Conservation (phyloP, 2,888 invertebrate species). For the Criorhina ranunculi region DNA sequence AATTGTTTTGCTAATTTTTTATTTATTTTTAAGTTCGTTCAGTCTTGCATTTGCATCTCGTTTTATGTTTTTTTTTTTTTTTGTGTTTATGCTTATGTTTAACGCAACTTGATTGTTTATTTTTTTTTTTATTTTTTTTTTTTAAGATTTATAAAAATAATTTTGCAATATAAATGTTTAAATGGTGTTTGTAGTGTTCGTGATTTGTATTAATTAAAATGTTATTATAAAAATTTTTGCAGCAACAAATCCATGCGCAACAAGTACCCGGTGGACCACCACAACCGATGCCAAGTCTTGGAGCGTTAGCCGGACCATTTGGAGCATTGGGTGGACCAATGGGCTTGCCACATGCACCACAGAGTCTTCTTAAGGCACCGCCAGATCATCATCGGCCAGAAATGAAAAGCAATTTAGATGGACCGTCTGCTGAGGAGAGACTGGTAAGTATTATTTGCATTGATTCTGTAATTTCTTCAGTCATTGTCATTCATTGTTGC, state of each 20-base stretch:
- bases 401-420: conserved; percentile 85
- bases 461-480: neutral
- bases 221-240: conserved; percentile 78
- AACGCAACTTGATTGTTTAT: conserved; percentile 56
- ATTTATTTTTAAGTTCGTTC: conserved; percentile 25
- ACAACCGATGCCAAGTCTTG: conserved; percentile 85
- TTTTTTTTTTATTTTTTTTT: conserved; percentile 32
- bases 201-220: conserved; percentile 44
- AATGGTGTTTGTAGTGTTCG: neutral
- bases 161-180: conserved; percentile 59
- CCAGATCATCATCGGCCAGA: conserved; percentile 84
- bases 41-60: conserved; percentile 54
- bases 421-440: conserved; percentile 87
- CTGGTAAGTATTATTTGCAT: conserved; percentile 83
- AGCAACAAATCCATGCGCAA: conserved; percentile 97
- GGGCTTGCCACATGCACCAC: conserved; percentile 84
- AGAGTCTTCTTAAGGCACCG: conserved; percentile 84
- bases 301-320: conserved; percentile 83
- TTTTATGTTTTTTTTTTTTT: conserved; percentile 25
- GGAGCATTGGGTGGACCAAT: conserved; percentile 84
- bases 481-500: conserved; percentile 3
- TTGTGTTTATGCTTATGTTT: conserved; percentile 58
- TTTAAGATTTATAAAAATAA: conserved; percentile 14
- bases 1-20: conserved; percentile 55
- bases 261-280: conserved; percentile 88